Percentiles rank a stretch among this genome's conserved stretches.
These are phyloP conservation scores for Rhinatrema bivittatum DNA, from an alignment of 2,797 vertebrate species.

Conservation along the genomic window DNA sequence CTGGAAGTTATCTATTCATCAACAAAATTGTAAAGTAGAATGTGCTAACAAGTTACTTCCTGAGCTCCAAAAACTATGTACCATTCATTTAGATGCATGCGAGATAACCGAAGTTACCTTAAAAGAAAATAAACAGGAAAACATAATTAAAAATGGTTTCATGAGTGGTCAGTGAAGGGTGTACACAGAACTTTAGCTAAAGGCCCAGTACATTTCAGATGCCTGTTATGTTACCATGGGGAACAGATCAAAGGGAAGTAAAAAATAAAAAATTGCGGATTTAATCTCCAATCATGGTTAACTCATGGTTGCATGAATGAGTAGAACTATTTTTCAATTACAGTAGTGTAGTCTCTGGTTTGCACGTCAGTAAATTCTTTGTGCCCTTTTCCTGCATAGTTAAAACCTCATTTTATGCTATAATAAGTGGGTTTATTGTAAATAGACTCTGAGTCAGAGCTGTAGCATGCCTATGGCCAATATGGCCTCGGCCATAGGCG, in stretches of 20 bases:
- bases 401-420: no score
- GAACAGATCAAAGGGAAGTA: constrained; percentile 11
- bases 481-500: no score
- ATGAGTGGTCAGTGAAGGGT: constrained; percentile 11
- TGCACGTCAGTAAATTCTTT: no score
- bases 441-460: no score
- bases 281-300: constrained; percentile 9
- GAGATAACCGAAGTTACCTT: constrained; percentile 29
- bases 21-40: constrained; percentile 24
- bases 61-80: constrained; percentile 14
- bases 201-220: constrained; percentile 11
- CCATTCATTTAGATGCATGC: constrained; percentile 30
- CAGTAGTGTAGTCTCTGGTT: no score
- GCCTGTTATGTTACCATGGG: constrained; percentile 12
- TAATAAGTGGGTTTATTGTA: no score
- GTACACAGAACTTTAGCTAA: constrained; percentile 23
- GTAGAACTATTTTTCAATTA: no score
- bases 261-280: neutral
- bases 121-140: constrained; percentile 8
- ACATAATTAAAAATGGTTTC: neutral
- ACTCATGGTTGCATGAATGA: no score
- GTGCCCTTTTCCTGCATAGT: no score
- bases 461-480: no score
- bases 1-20: constrained; percentile 44
- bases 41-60: constrained; percentile 32